Conservation (phyloP, 2,888 invertebrate species). For the Drosophila yooni region DNA sequence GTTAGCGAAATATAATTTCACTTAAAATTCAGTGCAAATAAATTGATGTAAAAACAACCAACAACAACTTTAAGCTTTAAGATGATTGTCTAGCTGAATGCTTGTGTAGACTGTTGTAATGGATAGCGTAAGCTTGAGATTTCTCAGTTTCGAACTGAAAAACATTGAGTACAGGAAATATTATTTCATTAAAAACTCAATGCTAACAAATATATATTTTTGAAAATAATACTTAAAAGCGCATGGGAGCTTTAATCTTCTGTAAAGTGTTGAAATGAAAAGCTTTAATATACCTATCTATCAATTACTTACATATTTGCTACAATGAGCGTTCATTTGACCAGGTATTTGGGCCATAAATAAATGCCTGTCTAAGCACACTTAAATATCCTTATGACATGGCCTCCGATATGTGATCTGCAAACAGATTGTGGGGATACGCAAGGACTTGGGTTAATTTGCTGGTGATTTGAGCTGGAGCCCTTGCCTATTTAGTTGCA, state of each 20-base stretch:
- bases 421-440: conserved; percentile 26
- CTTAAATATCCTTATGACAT: conserved; percentile 12
- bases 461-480: conserved; percentile 12
- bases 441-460: conserved; percentile 21
- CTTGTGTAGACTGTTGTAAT: no score
- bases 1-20: not conserved
- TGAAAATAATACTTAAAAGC: no score
- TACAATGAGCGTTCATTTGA: not conserved
- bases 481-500: conserved; percentile 39
- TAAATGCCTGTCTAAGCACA: not conserved
- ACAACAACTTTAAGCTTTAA: not conserved
- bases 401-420: conserved; percentile 13
- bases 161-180: no score
- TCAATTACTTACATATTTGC: not conserved
- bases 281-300: not conserved
- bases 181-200: no score
- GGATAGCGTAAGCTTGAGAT: no score
- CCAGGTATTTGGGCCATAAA: not conserved
- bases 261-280: not conserved
- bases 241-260: no score
- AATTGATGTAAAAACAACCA: not conserved
- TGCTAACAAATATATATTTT: no score
- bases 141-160: no score
- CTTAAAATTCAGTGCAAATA: not conserved
- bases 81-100: not conserved